These are phyloP conservation scores for Lampris incognitus DNA, from an alignment of 2,113 vertebrate genomes.

Conservation along the genomic window DNA sequence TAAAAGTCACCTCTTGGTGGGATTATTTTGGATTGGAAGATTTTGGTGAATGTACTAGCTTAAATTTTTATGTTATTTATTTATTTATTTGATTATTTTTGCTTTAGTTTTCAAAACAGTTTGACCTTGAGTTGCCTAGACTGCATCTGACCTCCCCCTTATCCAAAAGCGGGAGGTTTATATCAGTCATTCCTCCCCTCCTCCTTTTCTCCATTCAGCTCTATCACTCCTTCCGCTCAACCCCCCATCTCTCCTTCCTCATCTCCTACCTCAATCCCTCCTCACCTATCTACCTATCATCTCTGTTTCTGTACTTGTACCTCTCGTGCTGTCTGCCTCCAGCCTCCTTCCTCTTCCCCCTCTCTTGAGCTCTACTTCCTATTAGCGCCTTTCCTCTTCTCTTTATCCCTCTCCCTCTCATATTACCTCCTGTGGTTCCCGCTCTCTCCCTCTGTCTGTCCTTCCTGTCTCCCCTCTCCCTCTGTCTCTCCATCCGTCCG, in stretches of 20 bases:
- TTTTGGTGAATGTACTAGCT: conserved; percentile 37
- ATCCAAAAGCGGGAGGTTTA: conserved; percentile 31
- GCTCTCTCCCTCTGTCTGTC: conserved; percentile 3
- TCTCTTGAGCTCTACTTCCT: conserved; percentile 26
- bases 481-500: conserved; percentile 24
- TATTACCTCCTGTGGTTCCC: background rate
- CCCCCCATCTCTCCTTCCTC: background rate
- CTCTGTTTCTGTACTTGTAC: too few species aligned
- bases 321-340: background rate
- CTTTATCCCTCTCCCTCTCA: conserved; percentile 10
- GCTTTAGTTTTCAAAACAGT: background rate
- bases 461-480: background rate
- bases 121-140: conserved; percentile 51
- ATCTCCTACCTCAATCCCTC: background rate
- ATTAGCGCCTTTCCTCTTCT: conserved; percentile 4
- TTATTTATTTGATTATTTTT: background rate
- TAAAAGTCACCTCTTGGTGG: conserved; percentile 61
- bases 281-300: background rate
- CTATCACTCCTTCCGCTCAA: background rate
- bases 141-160: conserved; percentile 22
- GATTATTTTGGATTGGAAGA: conserved; percentile 58
- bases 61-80: background rate
- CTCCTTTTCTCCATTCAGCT: background rate
- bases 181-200: conserved; percentile 22
- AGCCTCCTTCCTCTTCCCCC: conserved; percentile 10